These are phyloP conservation scores for Sphinx pinastri DNA, from an alignment of 2,888 invertebrate species.

Conservation along the genomic window DNA sequence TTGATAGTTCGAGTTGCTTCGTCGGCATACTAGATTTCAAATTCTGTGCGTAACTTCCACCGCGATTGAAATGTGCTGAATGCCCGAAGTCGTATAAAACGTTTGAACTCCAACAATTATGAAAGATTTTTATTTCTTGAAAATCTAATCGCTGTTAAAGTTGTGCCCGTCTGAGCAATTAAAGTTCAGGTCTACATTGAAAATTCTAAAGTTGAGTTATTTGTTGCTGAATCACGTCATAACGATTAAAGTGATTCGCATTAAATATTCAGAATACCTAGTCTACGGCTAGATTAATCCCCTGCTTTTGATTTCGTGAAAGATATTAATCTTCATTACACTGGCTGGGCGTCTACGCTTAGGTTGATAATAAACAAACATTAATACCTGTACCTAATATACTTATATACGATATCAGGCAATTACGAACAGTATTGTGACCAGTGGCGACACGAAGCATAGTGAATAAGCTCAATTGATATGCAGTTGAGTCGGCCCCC, in stretches of 20 bases:
- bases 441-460: neutral
- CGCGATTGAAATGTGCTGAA: neutral
- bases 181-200: no score
- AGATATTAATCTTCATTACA: no score
- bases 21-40: neutral
- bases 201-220: no score
- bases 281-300: no score
- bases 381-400: neutral
- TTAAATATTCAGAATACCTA: no score
- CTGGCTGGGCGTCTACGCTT: no score
- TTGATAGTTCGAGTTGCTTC: conserved; percentile 8
- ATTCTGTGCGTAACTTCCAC: neutral
- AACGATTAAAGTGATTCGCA: no score
- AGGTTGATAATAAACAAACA: conserved; percentile 1
- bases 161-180: no score
- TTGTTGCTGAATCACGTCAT: no score
- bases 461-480: conserved; percentile 18
- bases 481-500: conserved; percentile 6
- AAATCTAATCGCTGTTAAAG: no score
- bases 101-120: neutral
- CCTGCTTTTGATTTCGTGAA: no score
- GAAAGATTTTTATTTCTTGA: neutral
- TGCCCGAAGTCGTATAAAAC: neutral
- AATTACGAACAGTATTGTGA: neutral
- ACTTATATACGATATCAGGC: neutral